Conservation (phyloP, 2,113 vertebrate species). For the Dicaeum eximium region DNA sequence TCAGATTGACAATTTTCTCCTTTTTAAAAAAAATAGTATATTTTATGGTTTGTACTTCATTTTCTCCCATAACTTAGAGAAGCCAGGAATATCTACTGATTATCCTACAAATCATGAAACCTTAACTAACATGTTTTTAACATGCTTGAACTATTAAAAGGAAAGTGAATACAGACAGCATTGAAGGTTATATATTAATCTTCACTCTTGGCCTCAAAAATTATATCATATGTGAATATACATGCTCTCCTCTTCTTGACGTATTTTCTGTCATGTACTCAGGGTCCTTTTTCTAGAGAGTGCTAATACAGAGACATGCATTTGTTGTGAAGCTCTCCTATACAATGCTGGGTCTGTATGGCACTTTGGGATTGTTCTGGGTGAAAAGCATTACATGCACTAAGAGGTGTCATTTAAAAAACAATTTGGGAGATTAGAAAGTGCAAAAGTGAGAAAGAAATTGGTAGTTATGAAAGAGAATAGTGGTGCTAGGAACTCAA, state of each 20-base stretch:
- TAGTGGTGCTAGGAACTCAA: background rate
- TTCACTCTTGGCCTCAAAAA: background rate
- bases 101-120: background rate
- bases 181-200: background rate
- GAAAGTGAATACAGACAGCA: background rate
- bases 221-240: background rate
- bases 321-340: background rate
- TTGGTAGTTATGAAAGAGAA: background rate
- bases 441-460: background rate
- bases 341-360: background rate
- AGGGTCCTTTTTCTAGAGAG: background rate
- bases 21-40: background rate
- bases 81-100: background rate
- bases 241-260: background rate
- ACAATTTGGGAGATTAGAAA: background rate
- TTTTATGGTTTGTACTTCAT: background rate
- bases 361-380: background rate
- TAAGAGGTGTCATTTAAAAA: background rate
- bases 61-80: background rate
- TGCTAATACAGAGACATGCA: background rate
- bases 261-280: background rate
- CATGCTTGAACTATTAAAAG: background rate
- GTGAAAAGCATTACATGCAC: background rate
- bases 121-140: background rate
- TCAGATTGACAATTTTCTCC: background rate